Conservation (phyloP, 2,113 vertebrate species). For the Oreocharis arfaki region DNA sequence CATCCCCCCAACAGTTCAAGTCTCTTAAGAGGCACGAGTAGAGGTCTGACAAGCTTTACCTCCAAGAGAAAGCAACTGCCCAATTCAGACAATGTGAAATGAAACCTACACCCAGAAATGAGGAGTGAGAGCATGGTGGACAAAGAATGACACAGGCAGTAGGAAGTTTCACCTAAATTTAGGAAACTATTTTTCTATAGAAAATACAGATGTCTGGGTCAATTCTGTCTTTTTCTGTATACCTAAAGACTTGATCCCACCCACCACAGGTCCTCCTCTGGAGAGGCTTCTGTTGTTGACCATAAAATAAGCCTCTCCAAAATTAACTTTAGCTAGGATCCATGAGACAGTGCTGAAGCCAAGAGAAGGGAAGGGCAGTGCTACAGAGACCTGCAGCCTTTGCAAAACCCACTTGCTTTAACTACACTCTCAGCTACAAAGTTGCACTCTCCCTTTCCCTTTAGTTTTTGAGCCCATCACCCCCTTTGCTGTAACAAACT, state of each 20-base stretch:
- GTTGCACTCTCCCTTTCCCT: not conserved
- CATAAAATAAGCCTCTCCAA: not conserved
- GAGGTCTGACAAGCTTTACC: not conserved
- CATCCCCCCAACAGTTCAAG: not conserved
- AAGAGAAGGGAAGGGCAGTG: accelerated
- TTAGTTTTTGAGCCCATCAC: not conserved
- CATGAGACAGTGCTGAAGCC: not conserved
- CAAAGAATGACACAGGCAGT: not conserved
- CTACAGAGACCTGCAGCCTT: not conserved
- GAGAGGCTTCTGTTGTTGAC: not conserved
- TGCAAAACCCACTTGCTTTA: not conserved
- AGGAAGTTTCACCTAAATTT: not conserved
- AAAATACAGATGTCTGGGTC: not conserved
- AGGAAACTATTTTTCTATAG: not conserved
- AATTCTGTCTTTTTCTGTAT: not conserved
- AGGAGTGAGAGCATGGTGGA: not conserved
- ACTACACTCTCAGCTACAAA: not conserved
- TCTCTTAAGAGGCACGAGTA: not conserved
- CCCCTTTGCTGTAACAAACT: not conserved
- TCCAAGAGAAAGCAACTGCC: not conserved
- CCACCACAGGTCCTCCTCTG: not conserved
- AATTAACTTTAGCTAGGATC: not conserved
- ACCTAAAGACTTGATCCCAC: not conserved
- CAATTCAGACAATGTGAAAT: accelerated
- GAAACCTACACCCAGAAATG: not conserved